These are phyloP conservation scores for Helogale parvula DNA, from an alignment of 2,113 vertebrate species.

Conservation along the genomic window DNA sequence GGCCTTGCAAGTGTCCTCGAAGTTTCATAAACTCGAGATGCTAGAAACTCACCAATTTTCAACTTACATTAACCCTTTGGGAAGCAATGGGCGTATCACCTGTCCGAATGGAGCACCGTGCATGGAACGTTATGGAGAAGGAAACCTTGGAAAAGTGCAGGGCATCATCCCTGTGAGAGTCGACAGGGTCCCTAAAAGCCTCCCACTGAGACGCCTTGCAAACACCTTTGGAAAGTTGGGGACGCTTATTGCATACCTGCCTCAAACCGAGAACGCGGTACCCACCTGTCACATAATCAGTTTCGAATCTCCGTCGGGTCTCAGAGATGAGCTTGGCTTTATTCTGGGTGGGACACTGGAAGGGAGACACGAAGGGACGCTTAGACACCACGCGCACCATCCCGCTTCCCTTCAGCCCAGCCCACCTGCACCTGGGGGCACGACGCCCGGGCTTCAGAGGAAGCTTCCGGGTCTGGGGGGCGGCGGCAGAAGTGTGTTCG, in stretches of 20 bases:
- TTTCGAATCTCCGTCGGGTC: constrained; percentile 91
- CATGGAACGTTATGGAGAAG: not conserved
- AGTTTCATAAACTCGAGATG: constrained; percentile 14
- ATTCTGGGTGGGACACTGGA: constrained; percentile 83
- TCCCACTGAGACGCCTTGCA: not conserved
- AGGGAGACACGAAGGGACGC: constrained; percentile 19
- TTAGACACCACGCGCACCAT: not conserved
- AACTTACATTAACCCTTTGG: constrained; percentile 38
- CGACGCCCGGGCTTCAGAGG: not conserved
- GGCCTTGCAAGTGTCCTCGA: constrained; percentile 9
- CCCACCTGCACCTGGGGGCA: not conserved
- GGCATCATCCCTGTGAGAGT: not conserved
- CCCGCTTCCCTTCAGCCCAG: not conserved
- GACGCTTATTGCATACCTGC: not conserved
- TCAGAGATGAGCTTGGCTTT: constrained; percentile 90
- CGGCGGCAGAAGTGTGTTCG: rapidly evolving
- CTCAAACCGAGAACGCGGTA: not conserved
- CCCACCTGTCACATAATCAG: constrained; percentile 92
- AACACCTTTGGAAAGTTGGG: constrained; percentile 55
- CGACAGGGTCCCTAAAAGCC: not conserved
- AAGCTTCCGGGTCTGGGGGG: rapidly evolving
- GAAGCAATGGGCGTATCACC: not conserved
- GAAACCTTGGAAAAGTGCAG: not conserved
- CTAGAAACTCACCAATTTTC: constrained; percentile 2
- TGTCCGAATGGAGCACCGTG: not conserved